Evolutionary conservation across 2,888 invertebrate genomes (phyloP).

Genomic region (Amphipyra tragopoginis): DNA sequence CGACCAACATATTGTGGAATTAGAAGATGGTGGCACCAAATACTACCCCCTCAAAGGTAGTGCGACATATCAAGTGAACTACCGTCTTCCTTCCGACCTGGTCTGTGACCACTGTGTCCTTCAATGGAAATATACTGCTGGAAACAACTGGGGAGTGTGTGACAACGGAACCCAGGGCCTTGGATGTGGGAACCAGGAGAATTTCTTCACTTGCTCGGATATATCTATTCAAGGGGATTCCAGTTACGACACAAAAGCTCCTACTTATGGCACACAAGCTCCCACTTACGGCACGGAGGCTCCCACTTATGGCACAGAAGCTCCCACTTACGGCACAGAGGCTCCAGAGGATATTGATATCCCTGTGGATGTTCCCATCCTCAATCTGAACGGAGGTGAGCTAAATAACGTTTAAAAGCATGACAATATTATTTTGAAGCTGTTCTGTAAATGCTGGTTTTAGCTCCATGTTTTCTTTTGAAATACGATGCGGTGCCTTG

Average conservation of each 20-base stretch:
- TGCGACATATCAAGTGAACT: slow-evolving; percentile 92
- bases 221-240: slow-evolving; percentile 90
- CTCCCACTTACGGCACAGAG: slow-evolving; percentile 20
- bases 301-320: slow-evolving; percentile 58
- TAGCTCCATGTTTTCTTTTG: neutral
- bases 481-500: too few species aligned
- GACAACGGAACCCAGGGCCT: slow-evolving; percentile 92
- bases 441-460: slow-evolving; percentile 11
- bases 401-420: slow-evolving; percentile 13
- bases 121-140: slow-evolving; percentile 96
- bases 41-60: slow-evolving; percentile 92
- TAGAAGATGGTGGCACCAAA: slow-evolving; percentile 88
- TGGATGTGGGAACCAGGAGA: slow-evolving; percentile 96
- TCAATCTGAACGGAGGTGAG: slow-evolving; percentile 40
- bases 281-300: slow-evolving; percentile 9
- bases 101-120: slow-evolving; percentile 94
- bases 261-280: slow-evolving; percentile 8
- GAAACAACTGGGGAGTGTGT: slow-evolving; percentile 95
- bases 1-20: slow-evolving; percentile 91
- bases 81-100: slow-evolving; percentile 90
- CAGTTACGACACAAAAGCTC: slow-evolving; percentile 11
- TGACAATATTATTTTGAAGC: slow-evolving; percentile 6
- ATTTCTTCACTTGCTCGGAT: slow-evolving; percentile 95
- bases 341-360: slow-evolving; percentile 1
- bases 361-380: slow-evolving; percentile 28